Evolutionary conservation across 2,888 invertebrate genomes (phyloP).

Genomic region (Amphipoea lucens): DNA sequence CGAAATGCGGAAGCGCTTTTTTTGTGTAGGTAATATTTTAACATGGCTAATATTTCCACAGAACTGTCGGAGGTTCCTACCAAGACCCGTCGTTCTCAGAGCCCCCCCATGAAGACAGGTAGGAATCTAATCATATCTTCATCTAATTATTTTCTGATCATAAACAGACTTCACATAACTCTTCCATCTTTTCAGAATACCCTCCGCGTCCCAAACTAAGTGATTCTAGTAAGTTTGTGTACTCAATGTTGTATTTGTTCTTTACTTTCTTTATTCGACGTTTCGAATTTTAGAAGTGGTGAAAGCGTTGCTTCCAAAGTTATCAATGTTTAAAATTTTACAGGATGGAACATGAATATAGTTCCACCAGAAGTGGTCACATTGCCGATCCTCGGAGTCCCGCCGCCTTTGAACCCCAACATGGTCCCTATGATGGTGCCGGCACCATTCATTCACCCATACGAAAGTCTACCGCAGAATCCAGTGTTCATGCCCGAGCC

Average conservation of each 20-base stretch:
- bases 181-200: conserved; percentile 63
- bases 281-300: neutral
- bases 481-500: conserved; percentile 19
- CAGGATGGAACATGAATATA: conserved; percentile 77
- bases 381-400: conserved; percentile 47
- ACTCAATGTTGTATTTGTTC: conserved; percentile 19
- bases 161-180: conserved; percentile 32
- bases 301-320: conserved; percentile 4
- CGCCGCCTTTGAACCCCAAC: conserved; percentile 44
- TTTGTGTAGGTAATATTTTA: conserved; percentile 10
- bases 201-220: conserved; percentile 51
- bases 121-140: conserved; percentile 33
- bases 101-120: conserved; percentile 63
- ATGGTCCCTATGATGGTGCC: conserved; percentile 63
- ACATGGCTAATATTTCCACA: conserved; percentile 69
- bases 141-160: neutral
- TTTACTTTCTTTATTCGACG: conserved; percentile 1
- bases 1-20: neutral
- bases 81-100: conserved; percentile 68
- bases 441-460: conserved; percentile 53
- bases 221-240: conserved; percentile 61
- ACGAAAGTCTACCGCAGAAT: conserved; percentile 44
- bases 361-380: conserved; percentile 67
- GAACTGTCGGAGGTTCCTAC: conserved; percentile 72
- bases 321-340: conserved; percentile 65